Conservation (phyloP, 2,888 invertebrate species). For the Helleia helle region DNA sequence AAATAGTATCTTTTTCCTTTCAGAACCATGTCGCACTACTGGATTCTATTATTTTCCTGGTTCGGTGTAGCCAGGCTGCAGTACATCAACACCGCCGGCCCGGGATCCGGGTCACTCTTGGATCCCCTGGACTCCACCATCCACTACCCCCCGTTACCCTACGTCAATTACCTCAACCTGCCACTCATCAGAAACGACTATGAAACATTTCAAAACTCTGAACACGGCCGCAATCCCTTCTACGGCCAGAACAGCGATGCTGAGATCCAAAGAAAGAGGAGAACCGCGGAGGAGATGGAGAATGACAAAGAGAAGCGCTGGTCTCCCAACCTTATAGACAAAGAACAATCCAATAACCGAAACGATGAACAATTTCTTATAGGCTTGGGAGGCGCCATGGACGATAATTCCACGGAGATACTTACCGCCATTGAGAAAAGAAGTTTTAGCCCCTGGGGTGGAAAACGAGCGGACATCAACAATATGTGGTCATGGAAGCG, state of each 20-base stretch:
- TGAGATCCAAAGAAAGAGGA: constrained; percentile 26
- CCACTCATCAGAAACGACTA: constrained; percentile 27
- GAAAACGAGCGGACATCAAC: constrained; percentile 41
- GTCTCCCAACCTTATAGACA: constrained; percentile 39
- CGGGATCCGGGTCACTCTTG: constrained; percentile 30
- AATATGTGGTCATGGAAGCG: constrained; percentile 61
- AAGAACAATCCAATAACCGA: too few species aligned
- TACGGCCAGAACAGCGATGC: constrained; percentile 22
- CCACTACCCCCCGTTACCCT: constrained; percentile 34
- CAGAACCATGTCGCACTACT: constrained; percentile 57
- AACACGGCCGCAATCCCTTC: constrained; percentile 23
- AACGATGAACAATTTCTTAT: constrained; percentile 33
- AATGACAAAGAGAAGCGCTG: constrained; percentile 29
- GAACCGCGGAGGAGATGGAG: constrained; percentile 24
- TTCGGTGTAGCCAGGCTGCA: constrained; percentile 51
- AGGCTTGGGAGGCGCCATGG: constrained; percentile 22
- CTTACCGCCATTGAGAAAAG: constrained; percentile 36
- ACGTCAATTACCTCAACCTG: constrained; percentile 36
- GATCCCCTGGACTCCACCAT: constrained; percentile 32
- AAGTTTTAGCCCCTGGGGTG: constrained; percentile 65
- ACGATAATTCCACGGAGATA: constrained; percentile 34
- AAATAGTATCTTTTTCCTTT: constrained; percentile 22
- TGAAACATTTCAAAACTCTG: constrained; percentile 25
- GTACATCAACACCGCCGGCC: constrained; percentile 43
- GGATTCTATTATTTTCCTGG: constrained; percentile 53